phyloP scores from a whole-genome alignment of 2,888 invertebrate genomes.

The Zelleria hepariella region DNA sequence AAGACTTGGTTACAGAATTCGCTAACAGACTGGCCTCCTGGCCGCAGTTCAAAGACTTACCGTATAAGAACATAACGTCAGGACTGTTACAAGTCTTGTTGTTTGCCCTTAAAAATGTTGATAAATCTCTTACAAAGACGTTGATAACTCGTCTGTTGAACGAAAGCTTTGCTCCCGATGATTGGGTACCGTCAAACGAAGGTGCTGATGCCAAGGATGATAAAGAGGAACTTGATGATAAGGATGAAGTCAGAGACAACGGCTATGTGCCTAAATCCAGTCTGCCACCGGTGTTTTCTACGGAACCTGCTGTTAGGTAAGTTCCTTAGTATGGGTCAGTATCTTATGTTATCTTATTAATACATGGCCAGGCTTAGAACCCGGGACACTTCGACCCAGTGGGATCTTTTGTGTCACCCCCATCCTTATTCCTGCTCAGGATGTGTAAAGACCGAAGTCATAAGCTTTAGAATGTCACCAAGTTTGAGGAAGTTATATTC shows the following conservation, averaged over 20 bases:
- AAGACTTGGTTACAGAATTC: slow-evolving; percentile 75
- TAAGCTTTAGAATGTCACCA: too few species aligned
- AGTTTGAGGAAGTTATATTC: too few species aligned
- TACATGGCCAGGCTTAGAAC: too few species aligned
- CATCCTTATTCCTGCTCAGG: too few species aligned
- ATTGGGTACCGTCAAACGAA: slow-evolving; percentile 34
- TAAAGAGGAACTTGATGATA: slow-evolving; percentile 23
- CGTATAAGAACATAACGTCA: slow-evolving; percentile 78
- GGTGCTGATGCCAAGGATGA: slow-evolving; percentile 27
- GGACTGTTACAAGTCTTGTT: slow-evolving; percentile 78
- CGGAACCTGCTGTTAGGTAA: slow-evolving; percentile 73
- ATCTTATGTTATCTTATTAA: too few species aligned
- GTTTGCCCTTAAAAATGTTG: slow-evolving; percentile 72
- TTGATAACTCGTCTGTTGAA: slow-evolving; percentile 74
- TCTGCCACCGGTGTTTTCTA: slow-evolving; percentile 75
- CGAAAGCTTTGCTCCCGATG: slow-evolving; percentile 73
- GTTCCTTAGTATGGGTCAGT: neutral
- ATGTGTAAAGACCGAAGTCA: too few species aligned
- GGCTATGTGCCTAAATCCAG: slow-evolving; percentile 5
- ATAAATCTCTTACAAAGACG: slow-evolving; percentile 64
- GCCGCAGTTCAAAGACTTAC: slow-evolving; percentile 84
- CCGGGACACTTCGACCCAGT: too few species aligned
- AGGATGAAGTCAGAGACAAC: slow-evolving; percentile 9
- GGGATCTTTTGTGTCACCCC: too few species aligned
- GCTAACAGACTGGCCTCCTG: slow-evolving; percentile 75